Conservation (phyloP, 2,888 invertebrate genomes). For the Drosophila demipolita region DNA sequence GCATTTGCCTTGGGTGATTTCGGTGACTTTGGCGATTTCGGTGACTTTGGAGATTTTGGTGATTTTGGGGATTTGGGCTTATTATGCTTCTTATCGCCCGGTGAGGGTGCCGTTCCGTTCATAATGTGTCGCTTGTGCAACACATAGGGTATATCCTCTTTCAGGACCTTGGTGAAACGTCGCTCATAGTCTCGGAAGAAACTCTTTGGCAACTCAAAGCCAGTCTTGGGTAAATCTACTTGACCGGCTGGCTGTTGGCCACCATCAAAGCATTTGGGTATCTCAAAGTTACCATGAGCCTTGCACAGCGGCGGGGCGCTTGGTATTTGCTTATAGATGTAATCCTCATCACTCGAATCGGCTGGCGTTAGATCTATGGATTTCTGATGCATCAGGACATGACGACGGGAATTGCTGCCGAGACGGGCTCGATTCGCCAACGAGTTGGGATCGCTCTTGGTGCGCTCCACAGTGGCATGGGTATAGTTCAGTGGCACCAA, state of each 20-base stretch:
- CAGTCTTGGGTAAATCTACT: constrained; percentile 88
- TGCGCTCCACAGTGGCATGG: constrained; percentile 92
- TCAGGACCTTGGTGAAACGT: constrained; percentile 85
- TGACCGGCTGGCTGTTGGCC: constrained; percentile 51
- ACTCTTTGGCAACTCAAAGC: constrained; percentile 90
- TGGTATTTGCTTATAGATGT: constrained; percentile 90
- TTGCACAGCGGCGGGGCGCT: constrained; percentile 90
- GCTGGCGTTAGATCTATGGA: constrained; percentile 94
- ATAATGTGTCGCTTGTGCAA: constrained; percentile 93
- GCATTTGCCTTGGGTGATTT: constrained; percentile 83
- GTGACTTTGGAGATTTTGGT: constrained; percentile 88
- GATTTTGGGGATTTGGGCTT: constrained; percentile 89
- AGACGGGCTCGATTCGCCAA: constrained; percentile 90
- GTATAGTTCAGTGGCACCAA: constrained; percentile 87
- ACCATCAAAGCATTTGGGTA: constrained; percentile 86
- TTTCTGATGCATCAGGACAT: constrained; percentile 93
- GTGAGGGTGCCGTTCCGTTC: constrained; percentile 91
- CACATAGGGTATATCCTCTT: constrained; percentile 93
- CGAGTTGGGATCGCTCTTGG: constrained; percentile 94
- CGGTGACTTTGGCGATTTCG: constrained; percentile 87
- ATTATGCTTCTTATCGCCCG: constrained; percentile 85
- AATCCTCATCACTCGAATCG: constrained; percentile 94
- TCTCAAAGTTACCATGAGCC: constrained; percentile 89
- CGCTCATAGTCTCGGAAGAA: constrained; percentile 89
- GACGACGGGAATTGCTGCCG: constrained; percentile 90